Percentiles rank a stretch among this genome's conserved stretches.
Conservation (phyloP, 2,888 invertebrate genomes). For the Hetaerina titia region DNA sequence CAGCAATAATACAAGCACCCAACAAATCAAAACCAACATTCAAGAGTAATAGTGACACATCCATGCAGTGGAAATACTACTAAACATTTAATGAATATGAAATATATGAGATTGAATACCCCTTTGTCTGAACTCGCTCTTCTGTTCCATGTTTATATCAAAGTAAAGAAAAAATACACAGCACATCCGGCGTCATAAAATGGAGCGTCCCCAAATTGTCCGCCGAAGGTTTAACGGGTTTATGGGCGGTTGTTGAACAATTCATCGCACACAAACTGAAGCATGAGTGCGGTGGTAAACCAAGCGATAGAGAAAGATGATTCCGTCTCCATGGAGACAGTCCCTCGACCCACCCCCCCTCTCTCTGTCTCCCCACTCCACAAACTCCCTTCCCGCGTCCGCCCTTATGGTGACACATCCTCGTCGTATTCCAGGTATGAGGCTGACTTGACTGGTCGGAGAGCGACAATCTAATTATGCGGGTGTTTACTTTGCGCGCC, state of each 20-base stretch:
- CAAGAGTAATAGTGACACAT: too few species aligned
- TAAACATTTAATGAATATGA: neutral
- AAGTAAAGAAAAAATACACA: neutral
- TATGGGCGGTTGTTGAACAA: conserved; percentile 27
- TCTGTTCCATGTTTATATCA: neutral
- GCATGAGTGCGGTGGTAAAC: neutral
- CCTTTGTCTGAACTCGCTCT: neutral
- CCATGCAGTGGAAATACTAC: too few species aligned
- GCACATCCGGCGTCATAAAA: neutral
- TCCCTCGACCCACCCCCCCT: neutral
- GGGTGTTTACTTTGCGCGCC: conserved; percentile 44
- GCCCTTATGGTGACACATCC: conserved; percentile 10
- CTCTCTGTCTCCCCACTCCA: neutral
- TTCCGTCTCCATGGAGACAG: neutral
- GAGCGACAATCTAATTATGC: conserved; percentile 52
- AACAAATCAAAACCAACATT: too few species aligned
- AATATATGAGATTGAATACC: neutral
- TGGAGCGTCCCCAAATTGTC: neutral
- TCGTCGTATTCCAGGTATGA: conserved; percentile 33
- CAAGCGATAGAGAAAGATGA: conserved; percentile 23
- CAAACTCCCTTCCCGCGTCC: neutral
- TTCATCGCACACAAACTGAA: neutral
- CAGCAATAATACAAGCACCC: too few species aligned
- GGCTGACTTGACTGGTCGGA: conserved; percentile 17
- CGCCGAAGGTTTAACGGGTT: conserved; percentile 13